A percentile compares a stretch with the other conserved stretches of the same genome.
Conservation (phyloP, 2,797 vertebrate genomes). For the Pseudochaenichthys georgianus region DNA sequence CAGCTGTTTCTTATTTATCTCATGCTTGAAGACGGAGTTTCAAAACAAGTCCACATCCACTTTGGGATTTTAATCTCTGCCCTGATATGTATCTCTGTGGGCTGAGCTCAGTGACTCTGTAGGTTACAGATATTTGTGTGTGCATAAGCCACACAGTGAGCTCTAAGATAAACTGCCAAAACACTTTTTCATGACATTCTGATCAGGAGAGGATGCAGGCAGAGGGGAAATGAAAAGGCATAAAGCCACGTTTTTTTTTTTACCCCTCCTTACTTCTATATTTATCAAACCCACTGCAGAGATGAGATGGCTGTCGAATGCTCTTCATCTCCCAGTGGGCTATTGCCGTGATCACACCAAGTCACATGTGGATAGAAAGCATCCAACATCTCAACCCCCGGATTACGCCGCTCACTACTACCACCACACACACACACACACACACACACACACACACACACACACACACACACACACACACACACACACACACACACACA, state of each 20-base stretch:
- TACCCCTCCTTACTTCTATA: slow-evolving; percentile 45
- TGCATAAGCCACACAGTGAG: slow-evolving; percentile 45
- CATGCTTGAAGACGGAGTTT: slow-evolving; percentile 57
- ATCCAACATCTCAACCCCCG: slow-evolving; percentile 50
- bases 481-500: slow-evolving; percentile 16
- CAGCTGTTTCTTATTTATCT: slow-evolving; percentile 74
- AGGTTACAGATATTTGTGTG: slow-evolving; percentile 63
- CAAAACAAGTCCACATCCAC: slow-evolving; percentile 62
- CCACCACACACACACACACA: slow-evolving; percentile 7
- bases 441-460: too few relatives aligned
- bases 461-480: neutral
- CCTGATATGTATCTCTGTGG: slow-evolving; percentile 68
- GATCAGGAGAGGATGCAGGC: slow-evolving; percentile 50
- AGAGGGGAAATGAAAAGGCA: slow-evolving; percentile 59
- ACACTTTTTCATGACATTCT: slow-evolving; percentile 68
- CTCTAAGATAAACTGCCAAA: slow-evolving; percentile 62
- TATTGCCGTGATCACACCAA: slow-evolving; percentile 51
- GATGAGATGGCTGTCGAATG: slow-evolving; percentile 57
- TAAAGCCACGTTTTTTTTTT: slow-evolving; percentile 66
- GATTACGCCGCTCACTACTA: slow-evolving; percentile 37
- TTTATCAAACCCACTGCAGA: slow-evolving; percentile 69
- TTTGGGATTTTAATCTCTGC: slow-evolving; percentile 65
- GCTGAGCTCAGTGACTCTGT: slow-evolving; percentile 54
- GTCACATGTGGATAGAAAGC: slow-evolving; percentile 63
- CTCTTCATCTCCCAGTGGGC: slow-evolving; percentile 51